Evolutionary conservation across 2,113 vertebrate species (phyloP), one percentile per base, ranked within the genome.

Genomic region (Micronisus gabar): DNA sequence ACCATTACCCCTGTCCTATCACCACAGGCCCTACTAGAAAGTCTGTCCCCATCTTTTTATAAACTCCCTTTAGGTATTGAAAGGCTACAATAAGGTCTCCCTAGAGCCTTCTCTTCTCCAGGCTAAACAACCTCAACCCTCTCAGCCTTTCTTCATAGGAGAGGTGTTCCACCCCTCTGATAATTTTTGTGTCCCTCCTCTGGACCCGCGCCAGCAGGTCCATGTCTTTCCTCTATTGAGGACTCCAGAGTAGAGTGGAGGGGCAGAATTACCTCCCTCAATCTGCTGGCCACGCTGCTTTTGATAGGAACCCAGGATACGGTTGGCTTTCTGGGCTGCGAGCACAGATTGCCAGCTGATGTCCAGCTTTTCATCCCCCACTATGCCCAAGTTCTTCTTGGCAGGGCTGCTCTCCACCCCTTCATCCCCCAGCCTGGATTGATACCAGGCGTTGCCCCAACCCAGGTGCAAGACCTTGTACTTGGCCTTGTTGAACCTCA

Each of bases 191-290:
- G 15, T 9, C 14, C 25, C 29, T 61, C 15, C 48, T 26, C 21
- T 58, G n/a, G 10, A 34, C 43, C 16, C 0, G 0, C 29, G 48
- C 13, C 8, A 59, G 15, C 14, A 41, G 9, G 3, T 50, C 36
- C 23, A 11, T 17, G 8, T 17, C 16, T 27, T 34, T 48, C 36
- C 2, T 52, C 19, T 41, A 2, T 9, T 19, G 48, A 48, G 48
- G 48, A 48, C 23, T 14, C 48, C 10, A 65, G 66, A 53, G 34
- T 5, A 22, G 40, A 88, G 22, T 3, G 14, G 4, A 43, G 22
- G 11, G 7, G 32, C 8, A 62, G 47, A 30, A 81, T 38, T 16
- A 38, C 34, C 7, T 43, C 25, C 32, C 20, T 84, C 2, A 0
- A n/a, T 6, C 15, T 61, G 6, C 19, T 47, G 26, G 26, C 10